Evolutionary conservation across 2,888 invertebrate genomes (phyloP).

Genomic region (Sabatieria punctata): DNA sequence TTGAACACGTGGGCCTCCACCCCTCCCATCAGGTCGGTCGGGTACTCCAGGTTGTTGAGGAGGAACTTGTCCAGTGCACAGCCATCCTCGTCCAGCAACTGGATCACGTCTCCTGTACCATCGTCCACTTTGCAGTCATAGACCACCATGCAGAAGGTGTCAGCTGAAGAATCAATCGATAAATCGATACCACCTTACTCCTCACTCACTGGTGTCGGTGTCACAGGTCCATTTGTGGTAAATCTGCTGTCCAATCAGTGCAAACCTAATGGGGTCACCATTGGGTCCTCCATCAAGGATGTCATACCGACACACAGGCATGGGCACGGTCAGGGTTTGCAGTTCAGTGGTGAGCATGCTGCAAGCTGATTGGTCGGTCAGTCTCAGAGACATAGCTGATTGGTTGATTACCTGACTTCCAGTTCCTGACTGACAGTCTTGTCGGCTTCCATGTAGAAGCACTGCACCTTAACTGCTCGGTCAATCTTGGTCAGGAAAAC

Average conservation of each 20-base stretch:
- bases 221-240: slow-evolving; percentile 9
- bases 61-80: slow-evolving; percentile 7
- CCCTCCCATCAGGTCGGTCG: slow-evolving; percentile 8
- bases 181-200: no score
- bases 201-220: slow-evolving; percentile 1
- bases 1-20: slow-evolving; percentile 3
- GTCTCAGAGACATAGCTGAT: no score
- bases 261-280: slow-evolving; percentile 4
- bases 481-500: slow-evolving; percentile 9
- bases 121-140: no score
- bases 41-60: slow-evolving; percentile 9
- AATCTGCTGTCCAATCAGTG: slow-evolving; percentile 7
- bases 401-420: slow-evolving; percentile 7
- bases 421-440: slow-evolving; percentile 6
- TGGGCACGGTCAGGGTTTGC: neutral
- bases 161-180: no score
- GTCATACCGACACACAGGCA: slow-evolving; percentile 10
- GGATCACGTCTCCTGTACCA: no score
- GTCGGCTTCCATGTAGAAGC: slow-evolving; percentile 11
- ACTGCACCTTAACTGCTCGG: slow-evolving; percentile 5
- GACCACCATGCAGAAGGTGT: no score
- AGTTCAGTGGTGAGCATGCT: slow-evolving; percentile 9
- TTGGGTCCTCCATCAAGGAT: slow-evolving; percentile 1
- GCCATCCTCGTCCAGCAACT: no score
- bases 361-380: neutral